A percentile compares a stretch with the other conserved stretches of the same genome.
These are phyloP conservation scores for Auanema sp. DNA, from an alignment of 2,888 invertebrate genomes.

Conservation along the genomic window DNA sequence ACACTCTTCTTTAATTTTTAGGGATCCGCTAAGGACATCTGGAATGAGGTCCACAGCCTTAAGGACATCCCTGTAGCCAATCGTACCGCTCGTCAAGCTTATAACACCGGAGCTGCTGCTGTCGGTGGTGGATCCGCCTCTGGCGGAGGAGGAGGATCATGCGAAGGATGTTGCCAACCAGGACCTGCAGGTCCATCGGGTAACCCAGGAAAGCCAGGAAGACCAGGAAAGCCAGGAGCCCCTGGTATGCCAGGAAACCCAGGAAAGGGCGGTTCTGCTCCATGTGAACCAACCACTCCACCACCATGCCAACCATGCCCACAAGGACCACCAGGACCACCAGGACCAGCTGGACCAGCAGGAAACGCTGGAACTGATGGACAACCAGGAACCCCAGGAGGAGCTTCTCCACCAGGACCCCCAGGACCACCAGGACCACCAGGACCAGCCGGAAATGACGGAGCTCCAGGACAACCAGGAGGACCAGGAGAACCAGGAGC, in stretches of 20 bases:
- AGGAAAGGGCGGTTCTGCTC: conserved; percentile 44
- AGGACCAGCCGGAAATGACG: conserved; percentile 40
- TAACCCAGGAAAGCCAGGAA: conserved; percentile 44
- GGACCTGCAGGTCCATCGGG: conserved; percentile 45
- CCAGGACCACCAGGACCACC: conserved; percentile 25
- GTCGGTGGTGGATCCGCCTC: conserved; percentile 28
- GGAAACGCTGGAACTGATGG: conserved; percentile 37
- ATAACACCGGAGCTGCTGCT: conserved; percentile 29
- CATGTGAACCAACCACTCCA: conserved; percentile 55
- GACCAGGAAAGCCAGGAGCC: conserved; percentile 46
- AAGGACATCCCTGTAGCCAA: conserved; percentile 42
- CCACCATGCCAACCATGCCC: conserved; percentile 51
- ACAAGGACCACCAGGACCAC: conserved; percentile 46
- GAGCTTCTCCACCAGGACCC: conserved; percentile 3
- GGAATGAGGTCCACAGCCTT: conserved; percentile 45
- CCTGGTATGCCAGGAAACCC: conserved; percentile 52
- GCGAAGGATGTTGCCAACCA: conserved; percentile 56
- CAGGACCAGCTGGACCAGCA: conserved; percentile 25
- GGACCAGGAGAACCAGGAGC: conserved; percentile 36
- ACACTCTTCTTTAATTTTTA: not conserved
- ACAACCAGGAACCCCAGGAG: conserved; percentile 33
- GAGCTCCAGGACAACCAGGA: conserved; percentile 38
- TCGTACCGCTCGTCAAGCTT: conserved; percentile 51
- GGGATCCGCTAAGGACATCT: conserved; percentile 47
- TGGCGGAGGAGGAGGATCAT: conserved; percentile 31